Conservation (phyloP, 2,888 invertebrate genomes). For the Synanthedon andrenaeformis region DNA sequence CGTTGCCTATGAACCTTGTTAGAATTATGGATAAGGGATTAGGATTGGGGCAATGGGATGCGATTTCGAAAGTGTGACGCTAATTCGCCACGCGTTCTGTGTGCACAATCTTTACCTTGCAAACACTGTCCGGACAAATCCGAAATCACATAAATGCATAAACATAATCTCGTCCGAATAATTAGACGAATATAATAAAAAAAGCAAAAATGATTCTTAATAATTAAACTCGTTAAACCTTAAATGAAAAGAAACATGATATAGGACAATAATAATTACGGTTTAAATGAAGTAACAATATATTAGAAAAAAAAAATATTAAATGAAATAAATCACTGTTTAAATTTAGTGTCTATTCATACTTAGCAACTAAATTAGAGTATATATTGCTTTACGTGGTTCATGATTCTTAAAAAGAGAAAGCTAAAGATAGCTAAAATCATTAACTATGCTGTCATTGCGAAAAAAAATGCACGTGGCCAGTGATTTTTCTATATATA, state of each 20-base stretch:
- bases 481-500: too few relatives aligned
- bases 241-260: neutral
- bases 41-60: too few relatives aligned
- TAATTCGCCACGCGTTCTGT: too few relatives aligned
- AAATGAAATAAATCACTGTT: constrained; percentile 8
- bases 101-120: neutral
- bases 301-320: constrained; percentile 21
- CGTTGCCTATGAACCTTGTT: too few relatives aligned
- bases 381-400: constrained; percentile 44
- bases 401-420: constrained; percentile 1
- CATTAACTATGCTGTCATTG: too few relatives aligned
- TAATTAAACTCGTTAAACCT: neutral
- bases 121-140: neutral
- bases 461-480: too few relatives aligned
- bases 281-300: neutral
- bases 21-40: too few relatives aligned
- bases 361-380: constrained; percentile 46
- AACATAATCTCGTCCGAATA: neutral
- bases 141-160: neutral
- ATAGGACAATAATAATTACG: neutral
- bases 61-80: too few relatives aligned
- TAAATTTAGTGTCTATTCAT: constrained; percentile 27
- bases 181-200: neutral
- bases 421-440: neutral
- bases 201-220: neutral